Percentiles rank a stretch among this genome's conserved stretches.
Evolutionary conservation across 2,797 vertebrate species (phyloP).

Genomic region (Argyrosomus regius): DNA sequence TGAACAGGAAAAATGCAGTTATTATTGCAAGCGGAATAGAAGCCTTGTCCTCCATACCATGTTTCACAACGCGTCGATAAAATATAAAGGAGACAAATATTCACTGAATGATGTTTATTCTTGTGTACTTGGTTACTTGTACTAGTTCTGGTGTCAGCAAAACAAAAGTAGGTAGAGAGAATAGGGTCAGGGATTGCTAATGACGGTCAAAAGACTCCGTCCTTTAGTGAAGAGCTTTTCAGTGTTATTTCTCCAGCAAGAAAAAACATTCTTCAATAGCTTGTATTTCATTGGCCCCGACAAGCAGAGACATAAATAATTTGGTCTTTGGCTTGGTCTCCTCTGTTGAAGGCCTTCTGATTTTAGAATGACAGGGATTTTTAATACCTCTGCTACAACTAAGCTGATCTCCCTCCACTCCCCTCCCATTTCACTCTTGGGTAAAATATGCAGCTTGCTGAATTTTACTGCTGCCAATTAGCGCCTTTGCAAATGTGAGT

Average conservation of each 20-base stretch:
- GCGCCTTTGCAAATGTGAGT: conserved; percentile 75
- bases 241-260: conserved; percentile 24
- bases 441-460: conserved; percentile 72
- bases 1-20: conserved; percentile 9
- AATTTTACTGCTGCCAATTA: conserved; percentile 79
- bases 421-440: conserved; percentile 50
- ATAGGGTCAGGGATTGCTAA: neutral
- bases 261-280: conserved; percentile 28
- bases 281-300: conserved; percentile 44
- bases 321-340: conserved; percentile 51
- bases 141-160: neutral
- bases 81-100: neutral
- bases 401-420: conserved; percentile 47
- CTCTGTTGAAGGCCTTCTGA: conserved; percentile 53
- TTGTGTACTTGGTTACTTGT: neutral
- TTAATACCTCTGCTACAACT: conserved; percentile 64
- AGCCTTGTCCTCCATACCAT: neutral
- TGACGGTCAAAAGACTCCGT: conserved; percentile 12
- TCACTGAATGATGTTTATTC: neutral
- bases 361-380: conserved; percentile 56
- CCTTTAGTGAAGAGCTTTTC: conserved; percentile 32
- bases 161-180: neutral
- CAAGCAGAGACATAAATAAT: conserved; percentile 58
- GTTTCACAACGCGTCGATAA: neutral
- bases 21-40: neutral